phyloP scores from a whole-genome alignment of 2,113 vertebrate species.

The Albula goreensis region DNA sequence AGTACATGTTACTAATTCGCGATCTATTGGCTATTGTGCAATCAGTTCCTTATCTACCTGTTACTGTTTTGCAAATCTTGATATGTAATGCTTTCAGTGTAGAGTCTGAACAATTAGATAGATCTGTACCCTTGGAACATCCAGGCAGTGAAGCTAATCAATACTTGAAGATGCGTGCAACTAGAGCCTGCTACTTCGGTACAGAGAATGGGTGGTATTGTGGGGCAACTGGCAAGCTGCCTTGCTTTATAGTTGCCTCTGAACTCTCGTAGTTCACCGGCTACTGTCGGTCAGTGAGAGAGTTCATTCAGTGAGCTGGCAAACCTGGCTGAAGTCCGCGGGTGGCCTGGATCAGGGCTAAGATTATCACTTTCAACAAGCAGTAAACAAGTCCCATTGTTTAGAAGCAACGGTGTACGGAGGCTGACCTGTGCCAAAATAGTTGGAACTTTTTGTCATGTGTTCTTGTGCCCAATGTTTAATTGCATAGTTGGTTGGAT shows the following conservation, averaged over 20 bases:
- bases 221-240: background rate
- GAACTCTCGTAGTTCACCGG: background rate
- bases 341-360: background rate
- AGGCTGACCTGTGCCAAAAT: background rate
- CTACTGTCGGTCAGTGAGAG: background rate
- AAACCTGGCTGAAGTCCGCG: background rate
- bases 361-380: background rate
- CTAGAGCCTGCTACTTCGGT: background rate
- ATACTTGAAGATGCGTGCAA: background rate
- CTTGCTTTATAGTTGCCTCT: constrained; percentile 7
- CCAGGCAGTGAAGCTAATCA: too few species aligned
- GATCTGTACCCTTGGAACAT: too few species aligned
- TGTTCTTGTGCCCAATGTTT: too few species aligned
- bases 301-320: background rate
- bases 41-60: too few species aligned
- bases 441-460: too few species aligned
- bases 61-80: too few species aligned
- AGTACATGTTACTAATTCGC: too few species aligned
- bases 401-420: background rate
- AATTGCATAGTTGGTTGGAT: too few species aligned
- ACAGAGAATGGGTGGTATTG: background rate
- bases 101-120: too few species aligned
- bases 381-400: too few species aligned
- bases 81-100: too few species aligned
- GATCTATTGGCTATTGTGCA: too few species aligned